Base-by-base conservation (phyloP, 2,888 invertebrate species). In the Prenolepis imparis region DNA sequence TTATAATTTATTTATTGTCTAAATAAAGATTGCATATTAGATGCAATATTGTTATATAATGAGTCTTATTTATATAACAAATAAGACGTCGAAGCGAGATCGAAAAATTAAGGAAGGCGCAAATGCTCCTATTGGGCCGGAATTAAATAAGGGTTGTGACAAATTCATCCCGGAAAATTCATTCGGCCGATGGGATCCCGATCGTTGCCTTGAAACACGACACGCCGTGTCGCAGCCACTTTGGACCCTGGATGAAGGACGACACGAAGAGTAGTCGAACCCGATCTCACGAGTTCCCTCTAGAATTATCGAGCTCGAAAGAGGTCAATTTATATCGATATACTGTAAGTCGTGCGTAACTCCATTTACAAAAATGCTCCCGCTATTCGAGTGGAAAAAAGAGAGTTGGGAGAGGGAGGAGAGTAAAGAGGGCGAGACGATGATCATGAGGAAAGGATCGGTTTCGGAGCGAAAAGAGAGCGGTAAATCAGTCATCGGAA, bases 401-500 rank as follows among this genome's bases (percentile, higher is more conserved):
- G 59, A 36, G 77, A 61, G 81, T 52, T 52, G 66, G 52, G 32
- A 48, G 55, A 21, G 55, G 18, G 61, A 52, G 5, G 32, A 52
- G 9, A 18, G 70, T 44, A 28, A 73, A 44, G 52, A 80, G 72
- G 63, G 36, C 41, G 55, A 82, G 74, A 72, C 24, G 41, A n/a
- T 57, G 68, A 75, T 78, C 32, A 57, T 64, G 55, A 52, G 66
- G 18, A n/a, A 78, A n/a, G 55, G 66, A 24, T 68, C 70, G 52
- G 66, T 84, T 73, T 57, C 52, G 64, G 61, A 70, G 24, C 59
- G 59, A 73, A 70, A 86, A 84, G 83, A 78, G 74, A 68, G 73
- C 85, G 83, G 84, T 92, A 92, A 92, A 92, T 92, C 91, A 92
- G 90, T 92, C 89, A 89, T 86, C 85, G 78, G 64, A 61, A 86